phyloP scores from a whole-genome alignment of 2,797 vertebrate species.

The Anas flavirostris region DNA sequence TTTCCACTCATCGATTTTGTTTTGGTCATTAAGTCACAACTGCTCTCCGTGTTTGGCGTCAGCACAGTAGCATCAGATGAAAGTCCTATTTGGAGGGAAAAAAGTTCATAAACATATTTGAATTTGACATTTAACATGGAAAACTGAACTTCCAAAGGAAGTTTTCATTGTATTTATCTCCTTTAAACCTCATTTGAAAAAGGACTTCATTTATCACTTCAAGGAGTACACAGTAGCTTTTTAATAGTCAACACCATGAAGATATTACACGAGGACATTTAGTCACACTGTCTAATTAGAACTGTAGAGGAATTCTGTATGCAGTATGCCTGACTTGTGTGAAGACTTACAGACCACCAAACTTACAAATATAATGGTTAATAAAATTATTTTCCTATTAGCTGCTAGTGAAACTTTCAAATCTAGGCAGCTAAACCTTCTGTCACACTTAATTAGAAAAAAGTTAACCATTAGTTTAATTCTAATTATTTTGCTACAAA shows the following conservation, averaged over 20 bases:
- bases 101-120: not conserved
- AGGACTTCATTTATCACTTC: not conserved
- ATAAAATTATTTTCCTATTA: not conserved
- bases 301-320: not conserved
- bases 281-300: not conserved
- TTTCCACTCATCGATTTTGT: conserved; percentile 92
- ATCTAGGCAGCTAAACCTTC: not conserved
- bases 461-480: not conserved
- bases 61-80: conserved; percentile 90
- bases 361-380: rapidly evolving
- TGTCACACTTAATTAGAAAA: not conserved
- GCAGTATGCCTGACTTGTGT: not conserved
- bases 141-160: not conserved
- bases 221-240: not conserved
- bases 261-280: not conserved
- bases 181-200: not conserved
- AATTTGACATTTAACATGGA: not conserved
- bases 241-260: not conserved
- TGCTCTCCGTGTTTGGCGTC: conserved; percentile 95
- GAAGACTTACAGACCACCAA: not conserved
- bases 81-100: conserved; percentile 79
- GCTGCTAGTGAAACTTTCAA: not conserved
- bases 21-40: conserved; percentile 95
- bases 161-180: not conserved
- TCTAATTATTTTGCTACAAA: not conserved